Evolutionary conservation across 1,140 invertebrate species (phyloP).

Genomic region (Drosophila albomicans): DNA sequence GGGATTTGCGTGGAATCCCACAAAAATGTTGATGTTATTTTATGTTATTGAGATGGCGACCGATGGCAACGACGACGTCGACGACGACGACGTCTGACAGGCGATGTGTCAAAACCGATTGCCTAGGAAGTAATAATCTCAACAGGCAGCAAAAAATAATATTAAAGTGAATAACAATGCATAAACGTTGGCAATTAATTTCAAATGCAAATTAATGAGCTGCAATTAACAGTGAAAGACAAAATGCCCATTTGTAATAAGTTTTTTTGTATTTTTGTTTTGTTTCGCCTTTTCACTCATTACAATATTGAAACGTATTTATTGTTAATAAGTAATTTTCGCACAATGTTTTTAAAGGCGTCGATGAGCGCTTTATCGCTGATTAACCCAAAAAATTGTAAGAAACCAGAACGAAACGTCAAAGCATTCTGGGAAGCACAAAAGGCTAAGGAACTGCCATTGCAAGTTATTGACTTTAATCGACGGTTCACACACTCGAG

Average conservation of each 20-base stretch:
- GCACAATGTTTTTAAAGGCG: conserved; percentile 42
- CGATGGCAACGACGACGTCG: neutral
- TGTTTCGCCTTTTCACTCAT: conserved; percentile 9
- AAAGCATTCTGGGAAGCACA: conserved; percentile 23
- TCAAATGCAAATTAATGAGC: conserved; percentile 74
- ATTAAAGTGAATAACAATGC: conserved; percentile 45
- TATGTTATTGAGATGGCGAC: conserved; percentile 35
- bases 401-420: conserved; percentile 57
- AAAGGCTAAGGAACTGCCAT: conserved; percentile 64
- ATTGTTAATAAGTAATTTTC: conserved; percentile 57
- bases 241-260: conserved; percentile 74
- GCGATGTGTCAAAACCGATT: conserved; percentile 39
- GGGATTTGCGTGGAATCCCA: conserved; percentile 31
- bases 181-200: conserved; percentile 70
- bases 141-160: conserved; percentile 8
- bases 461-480: conserved; percentile 63
- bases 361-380: conserved; percentile 77
- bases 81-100: conserved; percentile 20
- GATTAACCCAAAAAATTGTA: conserved; percentile 76
- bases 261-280: conserved; percentile 34
- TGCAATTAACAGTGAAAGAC: conserved; percentile 70
- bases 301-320: conserved; percentile 16
- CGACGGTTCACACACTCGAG: neutral
- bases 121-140: conserved; percentile 74
- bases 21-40: conserved; percentile 38